Evolutionary conservation across 2,797 vertebrate genomes (phyloP), one percentile per base, ranked within the genome.

Genomic region (Centroberyx gerrardi): DNA sequence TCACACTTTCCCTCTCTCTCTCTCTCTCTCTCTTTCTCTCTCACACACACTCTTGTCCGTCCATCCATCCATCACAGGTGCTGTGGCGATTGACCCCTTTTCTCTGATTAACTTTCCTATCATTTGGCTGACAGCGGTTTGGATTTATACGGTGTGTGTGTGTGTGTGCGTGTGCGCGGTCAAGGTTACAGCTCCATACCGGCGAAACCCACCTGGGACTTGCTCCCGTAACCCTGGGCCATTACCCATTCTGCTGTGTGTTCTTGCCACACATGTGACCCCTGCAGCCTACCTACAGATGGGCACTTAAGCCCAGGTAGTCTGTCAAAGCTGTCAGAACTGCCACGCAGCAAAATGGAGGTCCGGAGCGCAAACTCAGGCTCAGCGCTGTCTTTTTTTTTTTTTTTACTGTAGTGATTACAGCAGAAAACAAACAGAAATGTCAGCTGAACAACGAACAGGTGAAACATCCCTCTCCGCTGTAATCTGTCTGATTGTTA

Each of bases 21-120:
- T 9, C 54, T 9, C 64, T 22, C 22, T 22, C 22, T 22, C 22
- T 22, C 7, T 28, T 42, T 42, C 72, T 49, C 63, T 33, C 68
- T 58, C 60, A 54, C 46, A 75, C 52, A 69, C 62, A 40, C 40
- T 62, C 59, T 33, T 27, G n/a, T 71, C 52, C 65, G 62, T 72
- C 72, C 59, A 64, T 80, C 83, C 56, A 84, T 92, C 90, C 72
- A 81, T 91, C 79, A 82, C 42, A 70, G 59, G 48, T 66, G 49
- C 86, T 80, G 63, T 53, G 8, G 77, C 17, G 51, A 75, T 83
- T 88, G 90, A 91, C 88, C 89, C 82, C 72, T 85, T 88, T 91
- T 86, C 71, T 91, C 85, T 91, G 77, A 86, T 92, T 90, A 90
- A 90, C 90, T 88, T 85, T 90, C 75, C 76, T 38, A 76, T 92